Evolutionary conservation across 1,140 invertebrate species (phyloP), one percentile per base, ranked within the genome.

Genomic region (Plutomurus gul): DNA sequence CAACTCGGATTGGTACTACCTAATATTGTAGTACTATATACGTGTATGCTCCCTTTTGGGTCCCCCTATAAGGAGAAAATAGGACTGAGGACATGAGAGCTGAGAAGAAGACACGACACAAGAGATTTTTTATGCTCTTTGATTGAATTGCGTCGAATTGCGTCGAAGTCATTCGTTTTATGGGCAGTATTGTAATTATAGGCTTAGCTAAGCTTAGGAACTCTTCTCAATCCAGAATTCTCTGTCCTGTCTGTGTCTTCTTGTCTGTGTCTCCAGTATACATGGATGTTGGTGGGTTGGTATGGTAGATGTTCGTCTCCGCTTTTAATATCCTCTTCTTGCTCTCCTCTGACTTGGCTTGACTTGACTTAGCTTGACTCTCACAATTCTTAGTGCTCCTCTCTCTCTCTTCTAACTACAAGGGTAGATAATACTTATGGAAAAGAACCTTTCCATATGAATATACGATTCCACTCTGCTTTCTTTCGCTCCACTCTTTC

Each of bases 91-190:
- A 27, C 13, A 27, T 22, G 27, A 65, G 27, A 65, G 27, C 11
- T 30, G 18, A 56, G 49, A 60, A 27, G 36, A 46, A 27, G 65
- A 72, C 60, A 39, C 20, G 60, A 16, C 51, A 39, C 16, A 71
- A 40, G 40, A 47, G 37, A 46, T 78, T 74, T 73, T 78, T 75
- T 79, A 74, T 79, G 49, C 43, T 65, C 25, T 47, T 71, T 79
- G 77, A 79, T 79, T 79, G 77, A 79, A 79, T 79, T 79, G 77
- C 76, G 76, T 78, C 65, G 77, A 79, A 79, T 79, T 79, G 77
- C 76, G 76, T 78, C 65, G 77, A 79, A 79, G 77, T 79, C 71
- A 79, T 79, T 79, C 71, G 71, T 79, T 79, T 79, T 79, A 79
- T 79, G 77, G 77, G 60, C 77, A 65, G 77, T 60, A 79, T 74